Conservation (phyloP, 2,888 invertebrate species). For the Tipula vernalis region DNA sequence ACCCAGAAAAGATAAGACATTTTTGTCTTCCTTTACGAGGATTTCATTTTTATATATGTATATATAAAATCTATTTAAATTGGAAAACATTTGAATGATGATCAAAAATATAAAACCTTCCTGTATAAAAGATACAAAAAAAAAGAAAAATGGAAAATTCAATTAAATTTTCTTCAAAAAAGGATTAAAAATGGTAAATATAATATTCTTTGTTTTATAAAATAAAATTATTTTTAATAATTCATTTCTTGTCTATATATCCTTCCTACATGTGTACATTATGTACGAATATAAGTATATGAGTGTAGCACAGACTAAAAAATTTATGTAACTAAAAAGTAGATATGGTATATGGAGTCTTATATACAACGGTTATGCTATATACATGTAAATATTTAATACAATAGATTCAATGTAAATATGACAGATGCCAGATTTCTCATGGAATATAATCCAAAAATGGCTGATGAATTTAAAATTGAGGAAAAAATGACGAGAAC, state of each 20-base stretch:
- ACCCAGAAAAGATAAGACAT: background rate
- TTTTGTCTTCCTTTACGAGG: background rate
- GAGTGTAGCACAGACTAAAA: background rate
- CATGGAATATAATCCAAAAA: background rate
- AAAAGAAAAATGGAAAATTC: background rate
- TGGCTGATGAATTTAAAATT: background rate
- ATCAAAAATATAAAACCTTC: background rate
- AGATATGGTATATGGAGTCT: background rate
- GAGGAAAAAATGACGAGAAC: background rate
- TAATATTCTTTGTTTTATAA: background rate
- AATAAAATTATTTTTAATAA: background rate
- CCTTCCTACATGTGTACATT: background rate
- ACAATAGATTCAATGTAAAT: background rate
- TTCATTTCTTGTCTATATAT: background rate
- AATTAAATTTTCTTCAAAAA: background rate
- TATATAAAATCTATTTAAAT: background rate
- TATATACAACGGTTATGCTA: background rate
- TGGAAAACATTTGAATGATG: background rate
- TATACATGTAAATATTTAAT: conserved; percentile 1
- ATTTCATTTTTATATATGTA: background rate
- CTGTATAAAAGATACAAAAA: background rate
- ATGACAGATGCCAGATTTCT: background rate
- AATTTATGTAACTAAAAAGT: background rate
- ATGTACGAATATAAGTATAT: too few relatives aligned
- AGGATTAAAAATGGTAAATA: background rate